A percentile compares a stretch with the other conserved stretches of the same genome.
Evolutionary conservation across 2,113 vertebrate genomes (phyloP).

Genomic region (Xerus inauris): DNA sequence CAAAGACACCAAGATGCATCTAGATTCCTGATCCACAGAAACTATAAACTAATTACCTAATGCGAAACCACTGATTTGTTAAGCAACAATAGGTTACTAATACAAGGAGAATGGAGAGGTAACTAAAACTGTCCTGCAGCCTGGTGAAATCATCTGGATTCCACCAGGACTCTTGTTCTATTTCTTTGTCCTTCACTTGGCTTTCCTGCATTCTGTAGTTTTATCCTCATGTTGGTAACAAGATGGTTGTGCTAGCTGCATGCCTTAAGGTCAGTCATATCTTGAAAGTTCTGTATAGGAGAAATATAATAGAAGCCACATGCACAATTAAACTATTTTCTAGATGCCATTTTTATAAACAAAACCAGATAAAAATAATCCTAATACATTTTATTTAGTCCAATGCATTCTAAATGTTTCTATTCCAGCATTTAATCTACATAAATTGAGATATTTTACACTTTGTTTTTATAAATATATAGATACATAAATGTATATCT

Average conservation of each 20-base stretch:
- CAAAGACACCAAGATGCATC: not conserved
- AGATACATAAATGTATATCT: not conserved
- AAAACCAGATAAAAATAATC: not conserved
- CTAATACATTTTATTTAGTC: slow-evolving; percentile 1
- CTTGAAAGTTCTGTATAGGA: not conserved
- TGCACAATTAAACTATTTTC: not conserved
- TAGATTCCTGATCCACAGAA: not conserved
- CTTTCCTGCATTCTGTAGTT: not conserved
- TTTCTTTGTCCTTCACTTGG: not conserved
- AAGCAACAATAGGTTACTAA: not conserved
- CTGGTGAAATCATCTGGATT: not conserved
- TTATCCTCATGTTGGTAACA: not conserved
- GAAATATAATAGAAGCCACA: not conserved
- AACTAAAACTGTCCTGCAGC: not conserved
- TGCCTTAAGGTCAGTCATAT: not conserved
- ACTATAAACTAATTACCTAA: not conserved
- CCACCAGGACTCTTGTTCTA: not conserved
- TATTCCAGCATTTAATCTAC: not conserved
- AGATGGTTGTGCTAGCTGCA: not conserved
- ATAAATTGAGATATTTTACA: not conserved
- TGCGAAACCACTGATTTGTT: not conserved
- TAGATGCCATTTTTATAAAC: not conserved
- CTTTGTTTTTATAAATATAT: not conserved
- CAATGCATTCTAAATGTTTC: not conserved
- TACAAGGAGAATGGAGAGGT: not conserved